These are phyloP conservation scores for Druon quercuslanigerum DNA, from an alignment of 1,140 invertebrate species.

Conservation along the genomic window DNA sequence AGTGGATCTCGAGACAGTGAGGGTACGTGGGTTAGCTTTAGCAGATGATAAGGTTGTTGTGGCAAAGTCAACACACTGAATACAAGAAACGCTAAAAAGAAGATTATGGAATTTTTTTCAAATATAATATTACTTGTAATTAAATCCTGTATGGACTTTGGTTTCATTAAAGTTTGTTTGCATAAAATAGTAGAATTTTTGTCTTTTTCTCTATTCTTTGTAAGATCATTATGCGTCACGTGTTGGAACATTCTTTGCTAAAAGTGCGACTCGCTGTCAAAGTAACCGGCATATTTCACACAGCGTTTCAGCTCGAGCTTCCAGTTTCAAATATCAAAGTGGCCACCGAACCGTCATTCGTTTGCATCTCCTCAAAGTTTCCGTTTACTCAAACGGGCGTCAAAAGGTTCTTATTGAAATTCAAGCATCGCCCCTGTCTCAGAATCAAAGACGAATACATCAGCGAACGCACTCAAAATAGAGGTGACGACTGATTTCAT, in stretches of 20 bases:
- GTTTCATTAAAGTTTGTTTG: too few species aligned
- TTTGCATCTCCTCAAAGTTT: constrained; percentile 52
- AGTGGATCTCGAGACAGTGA: too few species aligned
- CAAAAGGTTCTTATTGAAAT: constrained; percentile 55
- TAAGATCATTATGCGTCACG: not conserved
- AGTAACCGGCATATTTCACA: constrained; percentile 45
- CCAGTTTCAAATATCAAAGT: constrained; percentile 57
- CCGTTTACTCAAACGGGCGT: constrained; percentile 50
- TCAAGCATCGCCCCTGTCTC: constrained; percentile 35
- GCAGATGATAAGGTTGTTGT: too few species aligned
- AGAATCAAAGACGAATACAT: constrained; percentile 38
- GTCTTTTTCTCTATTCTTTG: not conserved
- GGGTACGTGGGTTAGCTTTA: too few species aligned
- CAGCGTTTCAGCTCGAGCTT: constrained; percentile 43
- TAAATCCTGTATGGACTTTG: too few species aligned
- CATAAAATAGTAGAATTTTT: not conserved
- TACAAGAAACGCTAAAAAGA: too few species aligned
- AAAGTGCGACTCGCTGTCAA: constrained; percentile 35
- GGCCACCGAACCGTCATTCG: constrained; percentile 37
- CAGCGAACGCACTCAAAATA: constrained; percentile 45
- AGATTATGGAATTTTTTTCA: too few species aligned
- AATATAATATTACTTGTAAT: too few species aligned
- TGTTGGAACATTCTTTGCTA: not conserved
- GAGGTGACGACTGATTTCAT: constrained; percentile 38
- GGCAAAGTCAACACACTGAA: too few species aligned